Conservation (phyloP, 2,797 vertebrate genomes). For the Iguana delicatissima region DNA sequence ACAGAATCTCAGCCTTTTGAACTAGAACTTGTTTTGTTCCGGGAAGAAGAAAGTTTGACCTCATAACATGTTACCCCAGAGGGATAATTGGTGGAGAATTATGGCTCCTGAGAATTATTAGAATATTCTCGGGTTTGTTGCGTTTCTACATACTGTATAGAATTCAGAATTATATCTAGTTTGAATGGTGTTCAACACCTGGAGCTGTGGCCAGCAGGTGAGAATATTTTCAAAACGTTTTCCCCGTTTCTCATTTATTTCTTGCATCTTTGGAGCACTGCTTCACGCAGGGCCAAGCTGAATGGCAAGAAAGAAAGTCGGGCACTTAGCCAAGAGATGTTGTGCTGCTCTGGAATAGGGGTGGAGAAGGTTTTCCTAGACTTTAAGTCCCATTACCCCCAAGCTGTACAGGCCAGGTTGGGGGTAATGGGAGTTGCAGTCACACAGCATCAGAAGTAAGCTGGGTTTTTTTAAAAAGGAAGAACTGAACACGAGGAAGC, state of each 20-base stretch:
- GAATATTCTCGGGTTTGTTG: neutral
- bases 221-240: neutral
- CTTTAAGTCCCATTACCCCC: neutral
- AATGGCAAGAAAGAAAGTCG: neutral
- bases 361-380: neutral
- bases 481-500: neutral
- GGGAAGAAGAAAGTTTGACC: neutral
- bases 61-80: neutral
- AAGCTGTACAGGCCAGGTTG: neutral
- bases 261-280: neutral
- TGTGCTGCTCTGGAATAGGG: too few species aligned
- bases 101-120: neutral
- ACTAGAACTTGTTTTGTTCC: neutral
- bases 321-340: neutral
- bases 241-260: neutral
- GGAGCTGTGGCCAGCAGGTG: neutral
- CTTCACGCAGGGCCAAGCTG: neutral
- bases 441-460: neutral
- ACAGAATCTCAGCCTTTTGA: neutral
- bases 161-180: neutral
- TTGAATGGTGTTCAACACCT: neutral
- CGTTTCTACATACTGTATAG: neutral
- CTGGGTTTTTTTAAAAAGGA: neutral
- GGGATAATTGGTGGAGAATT: neutral
- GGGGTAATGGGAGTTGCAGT: neutral